Conservation (phyloP, 1,140 invertebrate genomes). For the Ruditapes philippinarum region DNA sequence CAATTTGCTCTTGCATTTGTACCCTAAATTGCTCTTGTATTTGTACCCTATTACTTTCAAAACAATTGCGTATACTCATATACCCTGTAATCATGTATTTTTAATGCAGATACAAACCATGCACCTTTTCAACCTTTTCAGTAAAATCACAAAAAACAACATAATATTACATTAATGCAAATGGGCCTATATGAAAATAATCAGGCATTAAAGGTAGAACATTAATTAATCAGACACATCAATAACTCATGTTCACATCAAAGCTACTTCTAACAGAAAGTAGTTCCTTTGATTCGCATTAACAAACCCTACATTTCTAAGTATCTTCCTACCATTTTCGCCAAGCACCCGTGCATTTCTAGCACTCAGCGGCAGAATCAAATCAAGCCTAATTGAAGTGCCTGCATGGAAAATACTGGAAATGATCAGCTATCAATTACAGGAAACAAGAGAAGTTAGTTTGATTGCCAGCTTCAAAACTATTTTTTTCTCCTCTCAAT, state of each 20-base stretch:
- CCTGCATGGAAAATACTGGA: not conserved
- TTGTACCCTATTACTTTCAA: no score
- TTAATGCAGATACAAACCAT: no score
- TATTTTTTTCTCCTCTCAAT: no score
- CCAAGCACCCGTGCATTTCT: not conserved
- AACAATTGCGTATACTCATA: no score
- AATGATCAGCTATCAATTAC: not conserved
- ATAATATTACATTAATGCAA: not conserved
- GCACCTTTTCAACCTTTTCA: no score
- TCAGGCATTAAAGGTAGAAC: not conserved
- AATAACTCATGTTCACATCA: no score
- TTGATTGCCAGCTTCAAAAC: not conserved
- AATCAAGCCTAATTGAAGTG: not conserved
- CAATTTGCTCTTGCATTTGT: no score
- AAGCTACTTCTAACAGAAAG: not conserved
- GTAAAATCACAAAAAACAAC: no score
- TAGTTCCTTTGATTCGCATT: not conserved
- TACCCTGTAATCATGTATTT: no score
- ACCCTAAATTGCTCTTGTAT: no score
- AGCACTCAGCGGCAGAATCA: not conserved
- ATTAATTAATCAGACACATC: no score
- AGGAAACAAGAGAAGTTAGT: slow-evolving; percentile 11
- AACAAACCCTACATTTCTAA: not conserved
- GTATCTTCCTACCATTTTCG: not conserved
- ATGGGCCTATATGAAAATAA: not conserved